Evolutionary conservation across 2,797 vertebrate genomes (phyloP).

Genomic region (Eremophila alpestris): DNA sequence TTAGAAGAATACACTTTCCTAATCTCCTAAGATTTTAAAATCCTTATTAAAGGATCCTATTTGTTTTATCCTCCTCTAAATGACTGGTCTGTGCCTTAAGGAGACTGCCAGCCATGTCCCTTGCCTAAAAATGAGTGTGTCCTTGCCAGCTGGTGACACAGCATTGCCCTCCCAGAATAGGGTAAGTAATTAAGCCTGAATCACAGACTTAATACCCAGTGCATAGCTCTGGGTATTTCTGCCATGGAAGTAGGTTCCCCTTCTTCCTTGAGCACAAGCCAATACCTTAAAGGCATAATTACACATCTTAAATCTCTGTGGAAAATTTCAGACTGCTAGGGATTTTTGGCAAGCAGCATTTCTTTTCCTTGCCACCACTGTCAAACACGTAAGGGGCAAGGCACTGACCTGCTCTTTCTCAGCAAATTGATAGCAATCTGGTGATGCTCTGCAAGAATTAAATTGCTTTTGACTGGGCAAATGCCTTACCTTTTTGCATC

Average conservation of each 20-base stretch:
- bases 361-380: background rate
- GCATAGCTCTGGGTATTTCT: background rate
- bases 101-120: background rate
- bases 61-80: slow-evolving; percentile 18
- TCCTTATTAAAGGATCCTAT: background rate
- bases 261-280: background rate
- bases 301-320: background rate
- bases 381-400: background rate
- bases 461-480: background rate
- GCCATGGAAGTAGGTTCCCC: background rate
- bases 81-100: background rate
- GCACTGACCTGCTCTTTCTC: background rate
- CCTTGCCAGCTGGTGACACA: background rate
- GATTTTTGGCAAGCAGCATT: background rate
- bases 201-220: background rate
- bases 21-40: background rate
- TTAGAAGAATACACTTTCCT: background rate
- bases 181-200: background rate
- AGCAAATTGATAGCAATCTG: background rate
- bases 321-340: slow-evolving; percentile 1
- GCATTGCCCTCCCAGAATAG: background rate
- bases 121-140: background rate
- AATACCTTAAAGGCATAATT: background rate
- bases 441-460: background rate
- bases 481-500: background rate